Base-by-base conservation (phyloP, 2,888 invertebrate genomes). In the Acronicta leporina region DNA sequence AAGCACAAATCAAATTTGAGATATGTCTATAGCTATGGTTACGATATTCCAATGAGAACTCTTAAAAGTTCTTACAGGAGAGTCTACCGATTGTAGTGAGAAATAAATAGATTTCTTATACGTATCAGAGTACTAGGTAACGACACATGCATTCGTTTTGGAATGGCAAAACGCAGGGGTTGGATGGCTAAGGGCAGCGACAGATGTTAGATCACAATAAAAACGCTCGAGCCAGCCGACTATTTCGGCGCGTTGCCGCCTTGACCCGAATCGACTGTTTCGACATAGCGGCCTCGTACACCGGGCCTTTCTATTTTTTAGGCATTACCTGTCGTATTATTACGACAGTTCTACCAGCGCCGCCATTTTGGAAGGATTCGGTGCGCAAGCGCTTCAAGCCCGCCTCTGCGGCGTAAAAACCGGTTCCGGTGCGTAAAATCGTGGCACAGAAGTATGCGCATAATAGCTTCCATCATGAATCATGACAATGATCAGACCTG, bases 251-350 rank as follows among this genome's bases (percentile, higher is more conserved):
- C 87, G 87, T 92, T 87, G 94, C 92, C 88, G 94, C 94, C 94
- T 94, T 94, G 94, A 94, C 94, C 94, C 82, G 92, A 92, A 93
- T 94, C 87, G 90, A 90, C 88, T 91, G 88, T 94, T 94, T 94
- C 94, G 88, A 92, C 94, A 94, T 90, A 92, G 86, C 92, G 94
- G 90, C 94, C 92, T 94, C 92, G 93, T 88, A 91, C 92, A 92
- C 92, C 92, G 92, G 94, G 93, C 94, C 94, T 94, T 95, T 92
- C 92, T 94, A 94, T 94, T 94, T 94, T 94, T 94, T 94, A 93
- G 92, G 92, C 89, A 93, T 93, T 93, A 94, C 94, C 92, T 94
- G 93, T 93, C 91, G 90, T 92, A 92, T 94, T 92, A 94, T 93
- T 92, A 93, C 94, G 90, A 92, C 92, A 91, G 87, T 86, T 88